Evolutionary conservation across 2,797 vertebrate genomes (phyloP), one percentile per base, ranked within the genome.

Genomic region (Falco novaeseelandiae): DNA sequence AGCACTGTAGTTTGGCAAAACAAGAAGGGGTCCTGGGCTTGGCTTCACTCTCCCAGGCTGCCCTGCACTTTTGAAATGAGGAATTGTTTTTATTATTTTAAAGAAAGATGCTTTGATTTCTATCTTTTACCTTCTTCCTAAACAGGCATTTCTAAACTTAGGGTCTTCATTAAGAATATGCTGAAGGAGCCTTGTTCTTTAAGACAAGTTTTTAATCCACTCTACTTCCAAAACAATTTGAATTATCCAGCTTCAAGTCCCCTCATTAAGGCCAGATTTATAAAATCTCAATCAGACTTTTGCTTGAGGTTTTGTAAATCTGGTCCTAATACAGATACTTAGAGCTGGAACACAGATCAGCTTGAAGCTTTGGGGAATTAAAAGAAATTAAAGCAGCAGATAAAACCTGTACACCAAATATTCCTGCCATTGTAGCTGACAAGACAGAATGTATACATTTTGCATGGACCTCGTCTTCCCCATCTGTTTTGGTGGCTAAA

Each of bases 181-280:
- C 34, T 80, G 25, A 79, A 72, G 46, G 17, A 87, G 15, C 8
- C 59, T 61, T 57, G 19, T 29, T 70, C 25, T 61, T 86, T 62
- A 89, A 71, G 27, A 83, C 14, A 77, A 72, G 9, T 10, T 89
- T 89, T 95, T 79, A 89, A 94, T 92, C 84, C 26, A 27, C 8
- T 66, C 12, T 19, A 40, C 26, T 93, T 89, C 38, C 44, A 54
- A 86, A 93, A 42, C 30, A 58, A 72, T 90, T 34, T 70, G 44
- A 92, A 72, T 94, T 96, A 96, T 88, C 78, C 70, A 95, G 13
- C 21, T 83, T 16, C 81, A 88, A 83, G 9, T 81, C 54, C 79
- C 34, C 48, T 67, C 20, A 90, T 73, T 81, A 93, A 91, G 55
- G 21, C 5, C 61, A 93, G 61, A 92, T 87, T 79, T 83, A 72